Base-by-base conservation (phyloP, 2,113 vertebrate genomes). In the Atrichornis clamosus region DNA sequence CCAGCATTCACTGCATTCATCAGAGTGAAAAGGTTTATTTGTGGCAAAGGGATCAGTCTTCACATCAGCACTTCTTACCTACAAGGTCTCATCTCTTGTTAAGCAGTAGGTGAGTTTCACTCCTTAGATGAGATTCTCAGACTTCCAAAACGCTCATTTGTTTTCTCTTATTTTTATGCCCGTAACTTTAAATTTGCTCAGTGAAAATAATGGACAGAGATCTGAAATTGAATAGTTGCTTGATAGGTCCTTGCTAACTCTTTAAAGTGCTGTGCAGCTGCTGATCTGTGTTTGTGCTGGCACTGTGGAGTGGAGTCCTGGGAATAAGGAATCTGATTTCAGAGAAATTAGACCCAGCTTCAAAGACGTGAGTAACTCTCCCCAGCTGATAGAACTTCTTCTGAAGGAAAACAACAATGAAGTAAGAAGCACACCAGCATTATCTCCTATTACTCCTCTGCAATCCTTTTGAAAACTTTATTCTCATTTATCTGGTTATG, bases 261-360 rank as follows among this genome's bases (percentile, higher is more conserved):
- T 97, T 97, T 95, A 96, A 97, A 97, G 94, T 96, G 67, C 88
- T 94, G 68, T 97, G 97, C 96, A 98, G 97, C 98, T 97, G 96
- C 95, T 97, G 97, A 97, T 97, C 91, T 98, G 87, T 98, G 97
- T 98, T 98, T 98, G 97, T 98, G 92, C 97, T 98, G 98, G 96
- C 97, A 97, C 97, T 98, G 85, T 81, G 69, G 97, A 98, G 90
- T 91, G 89, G 96, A 97, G 96, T 95, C 93, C 95, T 97, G 97
- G 97, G 97, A 98, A 98, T 97, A 98, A 87, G 95, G 97, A 98
- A 97, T 98, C 97, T 98, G 96, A 98, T 98, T 98, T 98, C 96
- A 97, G 96, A 98, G 98, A 98, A 98, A 98, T 93, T 97, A 98
- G 97, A 98, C 95, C 97, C 98, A 83, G 89, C 97, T 98, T 98